These are phyloP conservation scores for Stomorhina lunata DNA, from an alignment of 2,888 invertebrate species.

Conservation along the genomic window DNA sequence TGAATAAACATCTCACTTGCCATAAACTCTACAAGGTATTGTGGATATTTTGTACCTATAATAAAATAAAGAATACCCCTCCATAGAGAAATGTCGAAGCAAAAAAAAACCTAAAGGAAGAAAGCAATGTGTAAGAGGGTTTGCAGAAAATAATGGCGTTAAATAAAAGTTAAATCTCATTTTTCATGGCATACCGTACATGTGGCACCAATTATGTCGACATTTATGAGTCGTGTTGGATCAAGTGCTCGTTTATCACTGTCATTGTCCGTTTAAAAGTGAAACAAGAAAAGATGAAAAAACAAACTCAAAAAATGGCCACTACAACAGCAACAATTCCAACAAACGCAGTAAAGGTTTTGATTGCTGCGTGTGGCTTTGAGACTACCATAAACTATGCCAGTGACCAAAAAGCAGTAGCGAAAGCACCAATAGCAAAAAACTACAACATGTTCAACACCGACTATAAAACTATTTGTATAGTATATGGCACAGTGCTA, in stretches of 20 bases:
- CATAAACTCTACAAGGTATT: constrained; percentile 11
- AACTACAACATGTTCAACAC: not conserved
- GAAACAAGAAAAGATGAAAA: not conserved
- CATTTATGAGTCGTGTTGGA: constrained; percentile 66
- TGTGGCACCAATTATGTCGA: constrained; percentile 65
- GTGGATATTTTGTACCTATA: constrained; percentile 10
- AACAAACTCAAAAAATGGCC: not conserved
- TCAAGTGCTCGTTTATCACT: constrained; percentile 65
- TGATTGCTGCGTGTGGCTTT: constrained; percentile 54
- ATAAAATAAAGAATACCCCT: constrained; percentile 14
- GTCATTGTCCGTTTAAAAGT: constrained; percentile 54
- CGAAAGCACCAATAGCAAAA: constrained; percentile 11
- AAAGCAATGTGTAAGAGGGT: not conserved
- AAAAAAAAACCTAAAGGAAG: not conserved
- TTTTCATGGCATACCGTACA: constrained; percentile 62
- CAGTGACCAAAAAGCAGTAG: constrained; percentile 16
- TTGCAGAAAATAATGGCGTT: constrained; percentile 47
- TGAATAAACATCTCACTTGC: not conserved
- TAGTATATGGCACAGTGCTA: not conserved
- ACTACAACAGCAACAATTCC: not conserved
- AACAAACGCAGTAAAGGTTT: constrained; percentile 16
- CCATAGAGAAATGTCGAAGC: not conserved
- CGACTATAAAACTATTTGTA: constrained; percentile 42
- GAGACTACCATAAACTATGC: constrained; percentile 38
- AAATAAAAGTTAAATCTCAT: constrained; percentile 64